These are phyloP conservation scores for Drosophila picticornis DNA, from an alignment of 2,888 invertebrate genomes.

Conservation along the genomic window DNA sequence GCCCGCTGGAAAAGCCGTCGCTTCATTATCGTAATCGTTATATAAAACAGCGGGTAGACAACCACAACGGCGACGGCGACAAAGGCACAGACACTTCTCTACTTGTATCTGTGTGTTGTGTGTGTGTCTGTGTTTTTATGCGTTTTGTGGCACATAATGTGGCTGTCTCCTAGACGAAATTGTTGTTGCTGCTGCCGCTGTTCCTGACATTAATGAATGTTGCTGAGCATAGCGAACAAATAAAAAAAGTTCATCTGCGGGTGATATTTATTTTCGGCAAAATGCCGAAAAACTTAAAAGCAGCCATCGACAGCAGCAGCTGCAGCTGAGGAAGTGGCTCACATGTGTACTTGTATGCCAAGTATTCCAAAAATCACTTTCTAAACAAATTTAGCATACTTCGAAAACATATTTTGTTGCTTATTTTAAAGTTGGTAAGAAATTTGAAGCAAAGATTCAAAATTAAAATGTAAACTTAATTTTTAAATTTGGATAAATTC, in stretches of 20 bases:
- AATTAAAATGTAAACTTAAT: neutral
- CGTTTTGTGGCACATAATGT: slow-evolving; percentile 77
- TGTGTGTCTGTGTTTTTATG: slow-evolving; percentile 66
- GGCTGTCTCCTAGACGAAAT: slow-evolving; percentile 66
- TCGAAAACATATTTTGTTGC: neutral
- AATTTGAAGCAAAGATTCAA: neutral
- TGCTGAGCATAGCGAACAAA: slow-evolving; percentile 24
- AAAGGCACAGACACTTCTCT: slow-evolving; percentile 54
- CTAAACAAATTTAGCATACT: slow-evolving; percentile 2
- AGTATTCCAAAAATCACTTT: slow-evolving; percentile 29
- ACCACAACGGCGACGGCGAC: slow-evolving; percentile 43
- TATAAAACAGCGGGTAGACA: slow-evolving; percentile 79
- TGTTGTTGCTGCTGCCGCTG: slow-evolving; percentile 46
- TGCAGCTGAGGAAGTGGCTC: slow-evolving; percentile 15
- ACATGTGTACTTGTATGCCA: slow-evolving; percentile 5
- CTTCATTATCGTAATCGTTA: slow-evolving; percentile 81
- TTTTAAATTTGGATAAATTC: neutral
- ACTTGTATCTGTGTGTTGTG: slow-evolving; percentile 5
- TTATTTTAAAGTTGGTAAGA: neutral
- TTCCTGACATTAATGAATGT: slow-evolving; percentile 78
- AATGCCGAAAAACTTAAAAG: slow-evolving; percentile 41
- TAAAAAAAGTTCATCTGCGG: slow-evolving; percentile 56
- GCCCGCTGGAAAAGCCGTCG: slow-evolving; percentile 74
- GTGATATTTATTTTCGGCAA: slow-evolving; percentile 70
- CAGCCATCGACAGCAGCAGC: slow-evolving; percentile 44